Evolutionary conservation across 2,888 invertebrate species (phyloP).

Genomic region (Monoplex corrugatus): DNA sequence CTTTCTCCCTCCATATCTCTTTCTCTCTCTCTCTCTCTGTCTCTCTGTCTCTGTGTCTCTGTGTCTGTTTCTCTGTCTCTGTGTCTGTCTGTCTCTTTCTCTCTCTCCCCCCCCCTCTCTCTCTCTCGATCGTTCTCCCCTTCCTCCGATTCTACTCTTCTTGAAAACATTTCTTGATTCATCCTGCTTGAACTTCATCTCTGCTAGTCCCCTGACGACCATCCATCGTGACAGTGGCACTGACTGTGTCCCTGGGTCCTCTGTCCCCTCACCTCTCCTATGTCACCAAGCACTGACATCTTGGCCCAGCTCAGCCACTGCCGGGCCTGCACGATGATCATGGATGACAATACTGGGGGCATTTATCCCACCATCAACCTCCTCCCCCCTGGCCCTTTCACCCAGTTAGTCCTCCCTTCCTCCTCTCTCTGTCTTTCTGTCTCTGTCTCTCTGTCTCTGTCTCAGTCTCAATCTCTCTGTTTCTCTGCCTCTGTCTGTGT

Average conservation of each 20-base stretch:
- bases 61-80: neutral
- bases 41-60: neutral
- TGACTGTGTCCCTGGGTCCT: neutral
- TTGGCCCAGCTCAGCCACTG: no score
- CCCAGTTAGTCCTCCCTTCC: no score
- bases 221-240: neutral
- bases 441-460: no score
- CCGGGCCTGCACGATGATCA: no score
- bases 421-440: no score
- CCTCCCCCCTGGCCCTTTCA: no score
- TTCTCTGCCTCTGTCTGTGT: no score
- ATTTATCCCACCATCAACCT: no score
- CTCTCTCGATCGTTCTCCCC: neutral
- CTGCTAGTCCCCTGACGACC: neutral
- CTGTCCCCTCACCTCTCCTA: no score
- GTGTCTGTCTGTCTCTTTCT: neutral
- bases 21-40: neutral
- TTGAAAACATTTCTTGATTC: neutral
- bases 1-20: constrained; percentile 8
- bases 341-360: no score
- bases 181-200: neutral
- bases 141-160: neutral
- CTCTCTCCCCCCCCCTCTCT: neutral
- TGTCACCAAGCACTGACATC: no score
- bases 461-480: no score